A percentile compares a stretch with the other conserved stretches of the same genome.
These are phyloP conservation scores for Melitaea cinxia DNA, from an alignment of 1,140 invertebrate genomes.

Conservation along the genomic window DNA sequence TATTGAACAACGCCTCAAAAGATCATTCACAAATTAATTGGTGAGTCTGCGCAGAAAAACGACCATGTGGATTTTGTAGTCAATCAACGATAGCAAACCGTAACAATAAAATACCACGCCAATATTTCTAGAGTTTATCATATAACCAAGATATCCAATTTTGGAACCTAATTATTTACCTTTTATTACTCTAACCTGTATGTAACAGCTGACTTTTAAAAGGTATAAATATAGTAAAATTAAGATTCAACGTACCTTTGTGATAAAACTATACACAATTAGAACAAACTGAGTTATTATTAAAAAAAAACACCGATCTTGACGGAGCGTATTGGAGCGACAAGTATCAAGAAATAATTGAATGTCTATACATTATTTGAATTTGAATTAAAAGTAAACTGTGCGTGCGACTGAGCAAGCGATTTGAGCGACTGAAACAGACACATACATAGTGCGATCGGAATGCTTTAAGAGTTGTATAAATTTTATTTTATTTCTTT, in stretches of 20 bases:
- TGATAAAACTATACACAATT: slow-evolving; percentile 20
- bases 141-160: slow-evolving; percentile 16
- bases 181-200: slow-evolving; percentile 34
- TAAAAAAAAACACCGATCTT: slow-evolving; percentile 36
- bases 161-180: slow-evolving; percentile 22
- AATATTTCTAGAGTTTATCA: slow-evolving; percentile 16
- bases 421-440: slow-evolving; percentile 51
- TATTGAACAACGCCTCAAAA: background rate
- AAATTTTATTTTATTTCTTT: background rate
- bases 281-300: slow-evolving; percentile 28
- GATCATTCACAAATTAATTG: slow-evolving; percentile 8
- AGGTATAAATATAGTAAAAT: slow-evolving; percentile 1
- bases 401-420: slow-evolving; percentile 56
- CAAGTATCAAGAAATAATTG: slow-evolving; percentile 66
- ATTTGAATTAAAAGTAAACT: slow-evolving; percentile 64
- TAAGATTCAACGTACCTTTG: slow-evolving; percentile 25
- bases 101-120: slow-evolving; percentile 20
- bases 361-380: slow-evolving; percentile 58
- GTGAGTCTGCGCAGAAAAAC: slow-evolving; percentile 16
- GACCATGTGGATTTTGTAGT: slow-evolving; percentile 17
- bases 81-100: slow-evolving; percentile 19
- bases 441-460: slow-evolving; percentile 34
- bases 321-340: slow-evolving; percentile 50
- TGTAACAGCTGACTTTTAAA: slow-evolving; percentile 30
- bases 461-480: slow-evolving; percentile 31